Evolutionary conservation across 2,113 vertebrate genomes (phyloP).

Genomic region (Setophaga coronata): DNA sequence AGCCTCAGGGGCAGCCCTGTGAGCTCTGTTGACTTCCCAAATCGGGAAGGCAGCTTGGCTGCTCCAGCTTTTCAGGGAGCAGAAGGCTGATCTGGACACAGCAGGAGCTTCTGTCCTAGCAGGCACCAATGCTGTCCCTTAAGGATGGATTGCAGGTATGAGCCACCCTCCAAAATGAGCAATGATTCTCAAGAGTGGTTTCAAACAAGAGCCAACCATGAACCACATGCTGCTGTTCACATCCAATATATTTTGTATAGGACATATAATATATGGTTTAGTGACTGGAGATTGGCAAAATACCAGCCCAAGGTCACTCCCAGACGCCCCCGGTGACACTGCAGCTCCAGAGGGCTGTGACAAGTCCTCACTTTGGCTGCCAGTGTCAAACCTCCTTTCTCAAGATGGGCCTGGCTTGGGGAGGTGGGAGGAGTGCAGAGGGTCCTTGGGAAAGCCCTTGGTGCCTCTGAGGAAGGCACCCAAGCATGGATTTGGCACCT

Average conservation of each 20-base stretch:
- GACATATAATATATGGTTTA: not conserved
- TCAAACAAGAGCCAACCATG: not conserved
- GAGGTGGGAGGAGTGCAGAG: not conserved
- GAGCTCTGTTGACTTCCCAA: not conserved
- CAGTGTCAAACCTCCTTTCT: not conserved
- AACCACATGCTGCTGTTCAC: not conserved
- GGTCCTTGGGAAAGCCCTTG: not conserved
- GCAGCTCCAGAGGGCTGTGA: not conserved
- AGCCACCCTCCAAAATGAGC: not conserved
- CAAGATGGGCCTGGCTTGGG: not conserved
- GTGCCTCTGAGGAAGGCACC: not conserved
- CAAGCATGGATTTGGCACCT: fast-evolving
- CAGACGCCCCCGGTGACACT: not conserved
- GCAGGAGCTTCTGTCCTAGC: not conserved
- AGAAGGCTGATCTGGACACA: not conserved
- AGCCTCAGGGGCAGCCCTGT: not conserved
- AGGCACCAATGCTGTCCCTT: not conserved
- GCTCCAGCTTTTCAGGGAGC: not conserved
- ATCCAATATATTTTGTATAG: not conserved
- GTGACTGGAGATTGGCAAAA: not conserved
- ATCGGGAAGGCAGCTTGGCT: not conserved
- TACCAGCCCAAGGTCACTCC: not conserved
- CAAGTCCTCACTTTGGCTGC: not conserved
- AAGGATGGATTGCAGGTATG: not conserved
- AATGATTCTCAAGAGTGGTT: not conserved